These are phyloP conservation scores for Semotilus atromaculatus DNA, from an alignment of 2,797 vertebrate genomes.

Conservation along the genomic window DNA sequence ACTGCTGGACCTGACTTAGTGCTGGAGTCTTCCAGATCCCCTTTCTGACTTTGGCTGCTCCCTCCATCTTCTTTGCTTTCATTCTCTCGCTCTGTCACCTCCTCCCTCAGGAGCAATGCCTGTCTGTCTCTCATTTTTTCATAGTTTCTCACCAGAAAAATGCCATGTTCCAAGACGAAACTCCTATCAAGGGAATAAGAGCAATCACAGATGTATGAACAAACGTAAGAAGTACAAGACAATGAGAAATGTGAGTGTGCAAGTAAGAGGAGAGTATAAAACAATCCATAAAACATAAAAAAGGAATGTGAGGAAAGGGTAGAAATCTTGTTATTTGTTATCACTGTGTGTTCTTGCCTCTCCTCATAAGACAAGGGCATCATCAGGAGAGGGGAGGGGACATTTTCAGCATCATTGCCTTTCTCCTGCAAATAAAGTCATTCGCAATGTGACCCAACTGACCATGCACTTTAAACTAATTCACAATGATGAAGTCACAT, in stretches of 20 bases:
- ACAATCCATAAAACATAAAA: constrained; percentile 5
- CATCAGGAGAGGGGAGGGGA: constrained; percentile 90
- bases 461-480: not conserved
- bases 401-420: constrained; percentile 57
- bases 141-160: constrained; percentile 96
- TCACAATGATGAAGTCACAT: constrained; percentile 5
- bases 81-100: constrained; percentile 64
- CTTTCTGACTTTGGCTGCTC: constrained; percentile 77
- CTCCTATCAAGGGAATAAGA: constrained; percentile 77
- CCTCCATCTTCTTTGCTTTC: constrained; percentile 32
- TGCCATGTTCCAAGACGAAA: constrained; percentile 91
- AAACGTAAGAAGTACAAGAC: not conserved
- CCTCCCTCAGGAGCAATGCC: constrained; percentile 58
- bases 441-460: constrained; percentile 16
- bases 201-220: constrained; percentile 58
- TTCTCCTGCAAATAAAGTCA: constrained; percentile 52
- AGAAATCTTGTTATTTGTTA: not conserved
- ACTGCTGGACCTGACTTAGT: constrained; percentile 92
- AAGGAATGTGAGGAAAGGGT: not conserved
- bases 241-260: not conserved
- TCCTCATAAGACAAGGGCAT: constrained; percentile 93
- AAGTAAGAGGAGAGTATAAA: not conserved
- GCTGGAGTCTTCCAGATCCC: constrained; percentile 85
- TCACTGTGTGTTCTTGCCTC: constrained; percentile 71
- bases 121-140: constrained; percentile 84